phyloP scores from a whole-genome alignment of 1,140 invertebrate genomes.

The Sycobia sp. region DNA sequence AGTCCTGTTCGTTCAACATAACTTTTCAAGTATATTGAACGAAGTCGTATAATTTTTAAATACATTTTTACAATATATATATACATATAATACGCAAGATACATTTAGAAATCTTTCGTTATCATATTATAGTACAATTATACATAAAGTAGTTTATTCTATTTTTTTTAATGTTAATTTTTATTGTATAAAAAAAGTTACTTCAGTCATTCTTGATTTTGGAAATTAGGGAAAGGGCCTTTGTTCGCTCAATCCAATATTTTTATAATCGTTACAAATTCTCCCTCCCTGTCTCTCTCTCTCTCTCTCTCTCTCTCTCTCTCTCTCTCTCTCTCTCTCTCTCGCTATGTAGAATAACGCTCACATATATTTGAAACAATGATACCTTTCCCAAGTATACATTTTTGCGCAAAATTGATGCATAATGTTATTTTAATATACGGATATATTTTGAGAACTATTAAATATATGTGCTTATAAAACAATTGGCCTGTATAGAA shows the following conservation, averaged over 20 bases:
- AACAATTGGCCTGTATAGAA: too few species aligned
- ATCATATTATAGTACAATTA: conserved; percentile 30
- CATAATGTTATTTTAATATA: too few species aligned
- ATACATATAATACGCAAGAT: conserved; percentile 23
- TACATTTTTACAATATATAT: conserved; percentile 33
- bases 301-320: neutral
- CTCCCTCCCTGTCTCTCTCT: too few species aligned
- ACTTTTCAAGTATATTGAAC: conserved; percentile 10
- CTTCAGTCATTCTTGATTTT: neutral
- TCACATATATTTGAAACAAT: too few species aligned
- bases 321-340: too few species aligned
- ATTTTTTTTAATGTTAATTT: conserved; percentile 28
- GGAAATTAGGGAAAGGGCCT: conserved; percentile 8
- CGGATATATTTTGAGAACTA: too few species aligned
- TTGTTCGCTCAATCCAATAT: neutral
- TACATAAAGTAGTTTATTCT: conserved; percentile 30
- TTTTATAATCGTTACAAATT: neutral
- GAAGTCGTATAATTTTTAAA: conserved; percentile 12
- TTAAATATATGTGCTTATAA: too few species aligned
- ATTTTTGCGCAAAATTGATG: too few species aligned
- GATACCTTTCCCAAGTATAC: too few species aligned
- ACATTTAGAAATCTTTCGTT: conserved; percentile 23
- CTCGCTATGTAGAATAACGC: too few species aligned
- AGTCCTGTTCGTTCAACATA: neutral
- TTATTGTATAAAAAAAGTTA: conserved; percentile 23